phyloP scores from a whole-genome alignment of 1,140 invertebrate species.

The Trichonephila clavata region DNA sequence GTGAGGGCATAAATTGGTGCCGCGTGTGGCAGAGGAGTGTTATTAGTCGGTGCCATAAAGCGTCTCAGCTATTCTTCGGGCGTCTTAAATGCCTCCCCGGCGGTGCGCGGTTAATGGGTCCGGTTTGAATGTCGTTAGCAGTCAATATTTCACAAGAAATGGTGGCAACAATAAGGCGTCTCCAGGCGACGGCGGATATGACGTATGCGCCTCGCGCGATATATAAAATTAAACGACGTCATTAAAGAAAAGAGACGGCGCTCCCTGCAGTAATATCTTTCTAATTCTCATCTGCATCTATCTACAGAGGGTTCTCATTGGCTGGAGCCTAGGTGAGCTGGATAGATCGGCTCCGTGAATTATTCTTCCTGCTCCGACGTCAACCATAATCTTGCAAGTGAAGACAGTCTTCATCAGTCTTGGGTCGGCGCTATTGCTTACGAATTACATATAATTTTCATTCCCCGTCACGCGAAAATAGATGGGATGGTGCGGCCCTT shows the following conservation, averaged over 20 bases:
- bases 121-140: constrained; percentile 76
- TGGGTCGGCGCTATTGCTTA: constrained; percentile 72
- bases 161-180: constrained; percentile 77
- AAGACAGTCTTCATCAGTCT: constrained; percentile 77
- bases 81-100: constrained; percentile 69
- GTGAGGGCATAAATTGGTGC: constrained; percentile 65
- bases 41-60: constrained; percentile 75
- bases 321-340: constrained; percentile 46
- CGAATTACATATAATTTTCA: constrained; percentile 77
- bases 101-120: constrained; percentile 72
- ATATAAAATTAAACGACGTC: constrained; percentile 77
- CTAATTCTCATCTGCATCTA: constrained; percentile 73
- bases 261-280: constrained; percentile 73
- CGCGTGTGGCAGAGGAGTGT: constrained; percentile 48
- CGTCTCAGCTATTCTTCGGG: constrained; percentile 66
- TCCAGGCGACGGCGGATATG: constrained; percentile 76
- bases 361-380: constrained; percentile 69
- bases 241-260: constrained; percentile 74
- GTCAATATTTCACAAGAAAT: constrained; percentile 77
- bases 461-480: constrained; percentile 65
- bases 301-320: constrained; percentile 46
- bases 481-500: constrained; percentile 69
- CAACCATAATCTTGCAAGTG: constrained; percentile 74
- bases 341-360: constrained; percentile 53
- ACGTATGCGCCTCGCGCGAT: constrained; percentile 73